Evolutionary conservation across 2,113 vertebrate species (phyloP), one percentile per base, ranked within the genome.

Genomic region (Saccopteryx bilineata): DNA sequence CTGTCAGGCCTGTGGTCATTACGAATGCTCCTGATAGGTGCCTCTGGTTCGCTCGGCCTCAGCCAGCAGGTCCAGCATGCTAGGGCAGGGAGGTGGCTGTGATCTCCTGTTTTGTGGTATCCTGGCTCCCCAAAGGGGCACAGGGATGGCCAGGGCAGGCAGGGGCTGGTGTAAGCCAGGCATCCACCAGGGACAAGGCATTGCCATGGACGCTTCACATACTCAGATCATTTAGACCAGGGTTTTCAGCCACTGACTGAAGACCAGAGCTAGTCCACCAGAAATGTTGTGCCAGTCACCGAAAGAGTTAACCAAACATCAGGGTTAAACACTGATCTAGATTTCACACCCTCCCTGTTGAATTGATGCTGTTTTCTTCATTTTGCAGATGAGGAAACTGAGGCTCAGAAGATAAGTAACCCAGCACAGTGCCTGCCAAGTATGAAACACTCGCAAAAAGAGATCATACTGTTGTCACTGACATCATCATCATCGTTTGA

Each of bases 1-100:
- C 2, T 1, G 0, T 92, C 79, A 91, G 94, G 76, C 79, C 87
- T 5, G 84, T 46, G 58, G 96, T 95, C 87, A 91, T 78, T 50
- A 60, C 56, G 80, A 79, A 76, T 86, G 82, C 0, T 15, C 93
- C 85, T 68, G 2, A 13, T 0, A 74, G 90, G 84, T 17, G 60
- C 81, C 95, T 92, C 52, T 46, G 90, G 0, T 69, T 48, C 58
- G 39, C 33, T 54, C 68, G 71, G 56, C 63, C 61, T 88, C 61
- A 0, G 0, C 46, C 39, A 81, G 72, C 56, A 52, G 39, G 50
- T 66, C 54, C 39, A 86, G 28, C 52, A 0, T 52, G 48, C 74
- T 13, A 56, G 56, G 26, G 52, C 0, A 0, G 4, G 0, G 0
- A 82, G 46, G n/a, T 5, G 0, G 0, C 19, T 8, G 5, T 18